Evolutionary conservation across 2,113 vertebrate species (phyloP).

Genomic region (Oenanthe oenanthe): DNA sequence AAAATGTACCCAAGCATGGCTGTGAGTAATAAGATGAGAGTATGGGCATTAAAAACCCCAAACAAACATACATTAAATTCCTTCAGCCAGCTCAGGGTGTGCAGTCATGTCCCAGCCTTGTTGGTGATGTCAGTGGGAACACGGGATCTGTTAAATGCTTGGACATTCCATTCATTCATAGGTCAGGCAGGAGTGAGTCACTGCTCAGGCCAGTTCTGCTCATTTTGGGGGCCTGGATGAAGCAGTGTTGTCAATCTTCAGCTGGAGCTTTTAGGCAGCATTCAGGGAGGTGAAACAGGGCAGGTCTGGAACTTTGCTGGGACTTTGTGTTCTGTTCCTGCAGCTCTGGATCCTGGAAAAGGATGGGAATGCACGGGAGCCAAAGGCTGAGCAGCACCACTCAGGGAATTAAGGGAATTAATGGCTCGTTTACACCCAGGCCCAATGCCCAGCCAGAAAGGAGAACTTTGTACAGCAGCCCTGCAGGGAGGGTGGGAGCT

Average conservation of each 20-base stretch:
- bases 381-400: background rate
- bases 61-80: background rate
- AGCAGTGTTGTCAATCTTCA: background rate
- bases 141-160: background rate
- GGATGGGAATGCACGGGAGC: background rate
- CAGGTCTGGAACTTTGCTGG: background rate
- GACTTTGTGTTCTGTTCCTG: background rate
- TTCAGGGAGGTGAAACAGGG: background rate
- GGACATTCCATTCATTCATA: background rate
- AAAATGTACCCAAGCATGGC: constrained; percentile 63
- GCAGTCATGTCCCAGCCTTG: background rate
- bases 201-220: background rate
- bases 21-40: constrained; percentile 34
- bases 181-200: background rate
- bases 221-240: background rate
- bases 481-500: background rate
- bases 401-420: background rate
- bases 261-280: background rate
- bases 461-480: background rate
- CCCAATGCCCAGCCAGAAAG: background rate
- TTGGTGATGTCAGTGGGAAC: background rate
- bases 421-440: background rate
- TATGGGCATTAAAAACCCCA: background rate
- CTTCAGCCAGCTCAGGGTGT: background rate
- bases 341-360: background rate